Percentiles rank a stretch among this genome's conserved stretches.
phyloP scores from a whole-genome alignment of 2,797 vertebrate genomes.

The Otolemur crassicaudatus region DNA sequence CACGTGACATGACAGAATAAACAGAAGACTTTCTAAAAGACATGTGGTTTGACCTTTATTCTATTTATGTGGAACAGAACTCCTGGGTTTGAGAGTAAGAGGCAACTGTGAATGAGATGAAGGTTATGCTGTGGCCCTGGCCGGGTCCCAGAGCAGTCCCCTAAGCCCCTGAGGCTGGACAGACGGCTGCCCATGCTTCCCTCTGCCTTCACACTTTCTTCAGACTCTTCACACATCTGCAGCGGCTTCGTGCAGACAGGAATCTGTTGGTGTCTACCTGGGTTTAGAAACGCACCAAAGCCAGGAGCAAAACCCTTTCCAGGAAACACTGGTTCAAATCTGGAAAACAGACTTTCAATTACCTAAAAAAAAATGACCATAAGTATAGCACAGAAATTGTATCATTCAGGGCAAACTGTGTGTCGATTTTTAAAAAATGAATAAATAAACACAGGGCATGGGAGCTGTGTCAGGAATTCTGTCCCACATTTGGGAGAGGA shows the following conservation, averaged over 20 bases:
- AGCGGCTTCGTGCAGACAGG: constrained; percentile 46
- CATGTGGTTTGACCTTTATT: not conserved
- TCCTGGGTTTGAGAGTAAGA: not conserved
- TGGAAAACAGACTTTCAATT: constrained; percentile 20
- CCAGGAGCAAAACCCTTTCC: constrained; percentile 42
- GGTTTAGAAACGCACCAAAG: constrained; percentile 56
- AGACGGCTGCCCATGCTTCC: not conserved
- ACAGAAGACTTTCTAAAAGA: not conserved
- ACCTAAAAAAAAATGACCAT: not conserved
- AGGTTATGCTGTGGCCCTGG: not conserved
- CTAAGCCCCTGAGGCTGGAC: not conserved
- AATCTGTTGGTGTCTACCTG: not conserved
- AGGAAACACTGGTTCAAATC: constrained; percentile 17
- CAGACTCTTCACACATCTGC: constrained; percentile 24
- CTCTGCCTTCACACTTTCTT: constrained; percentile 1
- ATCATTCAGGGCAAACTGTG: not conserved
- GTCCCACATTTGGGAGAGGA: not conserved
- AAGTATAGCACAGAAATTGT: not conserved
- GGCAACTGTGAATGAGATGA: not conserved
- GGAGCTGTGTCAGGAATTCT: not conserved
- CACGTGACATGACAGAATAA: not conserved
- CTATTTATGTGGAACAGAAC: not conserved
- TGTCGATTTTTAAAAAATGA: not conserved
- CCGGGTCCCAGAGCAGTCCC: not conserved
- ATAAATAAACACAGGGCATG: not conserved